Conservation (phyloP, 1,140 invertebrate genomes). For the Drosophila lacteicornis region DNA sequence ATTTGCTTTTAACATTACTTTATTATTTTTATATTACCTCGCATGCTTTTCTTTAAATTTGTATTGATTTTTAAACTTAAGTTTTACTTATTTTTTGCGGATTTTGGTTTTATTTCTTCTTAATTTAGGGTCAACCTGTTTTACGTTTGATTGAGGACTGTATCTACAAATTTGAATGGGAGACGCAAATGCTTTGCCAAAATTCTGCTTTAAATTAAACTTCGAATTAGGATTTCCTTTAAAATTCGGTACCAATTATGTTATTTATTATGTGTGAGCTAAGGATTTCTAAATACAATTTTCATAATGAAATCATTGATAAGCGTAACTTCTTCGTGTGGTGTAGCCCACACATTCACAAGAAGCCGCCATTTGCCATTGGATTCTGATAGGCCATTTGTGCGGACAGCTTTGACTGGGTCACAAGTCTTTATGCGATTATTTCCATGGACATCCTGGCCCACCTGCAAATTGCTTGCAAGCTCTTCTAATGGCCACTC, state of each 20-base stretch:
- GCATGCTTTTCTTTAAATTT: background rate
- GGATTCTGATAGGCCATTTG: constrained; percentile 18
- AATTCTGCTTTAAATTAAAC: background rate
- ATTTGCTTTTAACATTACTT: background rate
- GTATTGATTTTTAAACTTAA: background rate
- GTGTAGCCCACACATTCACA: constrained; percentile 8
- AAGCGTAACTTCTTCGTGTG: background rate
- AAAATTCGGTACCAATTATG: too few relatives aligned
- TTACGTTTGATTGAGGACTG: background rate
- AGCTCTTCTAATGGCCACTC: constrained; percentile 10
- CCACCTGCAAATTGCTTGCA: constrained; percentile 33
- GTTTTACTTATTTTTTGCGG: background rate
- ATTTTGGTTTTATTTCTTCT: background rate
- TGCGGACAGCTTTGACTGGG: constrained; percentile 26
- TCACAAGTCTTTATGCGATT: constrained; percentile 31
- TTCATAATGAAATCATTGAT: background rate
- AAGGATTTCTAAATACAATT: background rate
- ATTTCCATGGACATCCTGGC: constrained; percentile 18
- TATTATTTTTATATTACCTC: background rate
- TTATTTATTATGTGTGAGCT: background rate
- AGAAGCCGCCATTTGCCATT: constrained; percentile 14
- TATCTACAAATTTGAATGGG: background rate
- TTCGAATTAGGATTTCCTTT: background rate
- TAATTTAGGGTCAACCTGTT: background rate
- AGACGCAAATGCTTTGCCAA: background rate